phyloP scores from a whole-genome alignment of 2,113 vertebrate genomes.

The Forbesichthys papilliferus region DNA sequence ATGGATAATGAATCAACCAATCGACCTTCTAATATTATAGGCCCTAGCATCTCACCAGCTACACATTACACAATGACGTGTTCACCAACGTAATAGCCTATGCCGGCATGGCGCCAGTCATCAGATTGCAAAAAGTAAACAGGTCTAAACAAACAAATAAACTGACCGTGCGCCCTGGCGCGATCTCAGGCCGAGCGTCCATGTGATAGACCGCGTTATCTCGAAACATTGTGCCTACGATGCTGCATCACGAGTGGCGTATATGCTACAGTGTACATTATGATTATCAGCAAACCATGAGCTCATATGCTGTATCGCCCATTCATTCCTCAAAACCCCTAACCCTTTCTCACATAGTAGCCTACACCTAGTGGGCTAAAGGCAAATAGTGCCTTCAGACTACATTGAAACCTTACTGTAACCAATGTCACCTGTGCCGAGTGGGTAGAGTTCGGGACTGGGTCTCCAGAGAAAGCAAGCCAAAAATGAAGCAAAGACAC shows the following conservation, averaged over 20 bases:
- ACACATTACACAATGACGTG: no score
- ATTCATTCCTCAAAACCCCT: not conserved
- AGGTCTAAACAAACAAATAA: not conserved
- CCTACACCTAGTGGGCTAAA: not conserved
- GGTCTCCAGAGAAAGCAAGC: conserved; percentile 57
- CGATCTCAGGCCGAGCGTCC: not conserved
- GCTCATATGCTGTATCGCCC: not conserved
- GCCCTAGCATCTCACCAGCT: no score
- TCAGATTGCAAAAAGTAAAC: not conserved
- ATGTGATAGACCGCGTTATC: conserved; percentile 10
- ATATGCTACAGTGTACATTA: not conserved
- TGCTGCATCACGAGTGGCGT: not conserved
- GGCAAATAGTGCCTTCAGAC: no score
- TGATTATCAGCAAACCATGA: not conserved
- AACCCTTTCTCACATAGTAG: conserved; percentile 54
- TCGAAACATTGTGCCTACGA: not conserved
- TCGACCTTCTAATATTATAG: no score
- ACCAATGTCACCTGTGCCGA: no score
- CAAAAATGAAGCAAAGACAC: conserved; percentile 62
- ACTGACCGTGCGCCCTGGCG: not conserved
- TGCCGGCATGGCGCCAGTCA: not conserved
- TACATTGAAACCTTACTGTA: no score
- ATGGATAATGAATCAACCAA: no score
- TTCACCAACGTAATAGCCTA: no score
- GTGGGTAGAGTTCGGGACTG: conserved; percentile 36